Conservation (phyloP, 2,113 vertebrate species). For the Lichenostomus cassidix region DNA sequence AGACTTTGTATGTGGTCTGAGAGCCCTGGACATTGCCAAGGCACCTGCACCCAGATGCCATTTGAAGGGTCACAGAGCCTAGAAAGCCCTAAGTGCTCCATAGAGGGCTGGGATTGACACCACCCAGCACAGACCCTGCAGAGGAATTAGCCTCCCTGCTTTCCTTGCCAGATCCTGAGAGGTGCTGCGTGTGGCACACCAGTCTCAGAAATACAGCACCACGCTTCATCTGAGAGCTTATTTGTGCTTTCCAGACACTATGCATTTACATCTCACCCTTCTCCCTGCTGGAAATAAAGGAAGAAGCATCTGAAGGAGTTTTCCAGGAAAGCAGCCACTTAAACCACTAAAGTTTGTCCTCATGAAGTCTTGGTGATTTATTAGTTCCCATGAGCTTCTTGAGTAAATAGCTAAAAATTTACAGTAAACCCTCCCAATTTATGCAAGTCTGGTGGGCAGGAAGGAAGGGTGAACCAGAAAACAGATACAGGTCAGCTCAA, state of each 20-base stretch:
- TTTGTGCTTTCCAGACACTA: not conserved
- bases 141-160: not conserved
- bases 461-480: not conserved
- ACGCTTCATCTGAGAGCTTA: not conserved
- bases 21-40: not conserved
- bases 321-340: not conserved
- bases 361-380: not conserved
- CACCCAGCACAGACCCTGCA: not conserved
- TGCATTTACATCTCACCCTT: not conserved
- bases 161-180: rapidly evolving
- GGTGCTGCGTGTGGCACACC: rapidly evolving
- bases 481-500: not conserved
- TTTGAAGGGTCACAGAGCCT: not conserved
- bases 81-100: not conserved
- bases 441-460: not conserved
- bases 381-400: not conserved
- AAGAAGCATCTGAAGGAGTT: not conserved
- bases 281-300: not conserved
- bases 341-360: not conserved
- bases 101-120: not conserved
- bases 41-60: not conserved
- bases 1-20: not conserved
- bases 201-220: not conserved
- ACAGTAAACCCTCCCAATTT: not conserved
- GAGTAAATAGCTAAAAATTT: not conserved